A percentile compares a stretch with the other conserved stretches of the same genome.
phyloP scores from a whole-genome alignment of 2,797 vertebrate genomes.

The Alosa sapidissima region DNA sequence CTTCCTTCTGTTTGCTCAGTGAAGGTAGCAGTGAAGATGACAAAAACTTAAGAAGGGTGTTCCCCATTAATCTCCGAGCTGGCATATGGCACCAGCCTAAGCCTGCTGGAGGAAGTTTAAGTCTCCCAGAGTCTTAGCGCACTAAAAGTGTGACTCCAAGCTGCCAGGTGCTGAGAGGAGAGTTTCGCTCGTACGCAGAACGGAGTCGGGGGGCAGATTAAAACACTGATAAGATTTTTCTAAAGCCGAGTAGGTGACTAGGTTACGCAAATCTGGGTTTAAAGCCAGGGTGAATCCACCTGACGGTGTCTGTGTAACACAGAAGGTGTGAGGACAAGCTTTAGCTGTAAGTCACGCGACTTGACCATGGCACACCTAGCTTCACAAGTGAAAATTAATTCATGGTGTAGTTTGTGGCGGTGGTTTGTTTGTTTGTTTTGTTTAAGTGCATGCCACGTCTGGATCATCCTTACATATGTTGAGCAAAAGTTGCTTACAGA shows the following conservation, averaged over 20 bases:
- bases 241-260: slow-evolving; percentile 35
- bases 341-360: slow-evolving; percentile 43
- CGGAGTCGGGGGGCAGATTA: slow-evolving; percentile 43
- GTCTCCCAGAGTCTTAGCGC: slow-evolving; percentile 26
- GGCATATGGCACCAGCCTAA: slow-evolving; percentile 9
- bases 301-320: slow-evolving; percentile 25
- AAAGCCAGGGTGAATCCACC: slow-evolving; percentile 37
- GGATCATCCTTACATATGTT: too few species aligned
- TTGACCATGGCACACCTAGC: not conserved
- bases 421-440: too few species aligned
- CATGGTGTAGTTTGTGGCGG: not conserved
- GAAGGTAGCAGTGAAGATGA: not conserved
- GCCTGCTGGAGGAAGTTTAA: not conserved
- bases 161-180: slow-evolving; percentile 13
- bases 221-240: slow-evolving; percentile 33
- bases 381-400: not conserved
- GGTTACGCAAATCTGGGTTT: slow-evolving; percentile 43
- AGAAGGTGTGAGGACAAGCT: slow-evolving; percentile 48
- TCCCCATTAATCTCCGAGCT: not conserved
- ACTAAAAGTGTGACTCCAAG: slow-evolving; percentile 17
- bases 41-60: not conserved
- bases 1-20: not conserved
- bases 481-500: too few species aligned
- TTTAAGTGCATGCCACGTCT: too few species aligned
- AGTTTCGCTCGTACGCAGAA: slow-evolving; percentile 12